These are phyloP conservation scores for Eulemur coronatus DNA, from an alignment of 2,797 vertebrate genomes.

Conservation along the genomic window DNA sequence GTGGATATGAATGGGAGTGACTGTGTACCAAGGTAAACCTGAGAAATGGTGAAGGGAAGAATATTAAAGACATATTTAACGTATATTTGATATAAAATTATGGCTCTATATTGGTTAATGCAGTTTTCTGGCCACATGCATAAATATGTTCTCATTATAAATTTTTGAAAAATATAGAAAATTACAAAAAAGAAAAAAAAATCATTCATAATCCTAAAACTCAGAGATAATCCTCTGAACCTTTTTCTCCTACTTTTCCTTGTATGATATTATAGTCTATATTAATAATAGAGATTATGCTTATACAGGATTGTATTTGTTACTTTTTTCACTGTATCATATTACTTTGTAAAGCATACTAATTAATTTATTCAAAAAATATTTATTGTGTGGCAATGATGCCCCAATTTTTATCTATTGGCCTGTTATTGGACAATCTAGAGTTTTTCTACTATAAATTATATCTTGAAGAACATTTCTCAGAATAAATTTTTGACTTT, in stretches of 20 bases:
- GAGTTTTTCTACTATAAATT: constrained; percentile 4
- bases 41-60: neutral
- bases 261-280: neutral
- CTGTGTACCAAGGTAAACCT: constrained; percentile 80
- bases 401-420: neutral
- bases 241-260: neutral
- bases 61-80: neutral
- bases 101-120: neutral
- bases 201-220: neutral
- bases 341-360: neutral
- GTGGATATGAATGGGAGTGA: constrained; percentile 75
- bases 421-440: neutral
- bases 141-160: constrained; percentile 16
- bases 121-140: neutral
- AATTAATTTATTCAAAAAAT: neutral
- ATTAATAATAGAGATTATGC: constrained; percentile 17
- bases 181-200: constrained; percentile 36
- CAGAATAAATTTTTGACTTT: neutral
- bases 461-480: constrained; percentile 7
- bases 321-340: neutral
- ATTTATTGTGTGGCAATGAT: constrained; percentile 6
- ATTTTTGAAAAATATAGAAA: constrained; percentile 24
- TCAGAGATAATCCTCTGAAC: neutral
- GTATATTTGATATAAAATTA: neutral
- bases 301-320: neutral